Evolutionary conservation across 92 coral and sea anemone genomes (phyloP).

Genomic region (Zoanthus sociatus): DNA sequence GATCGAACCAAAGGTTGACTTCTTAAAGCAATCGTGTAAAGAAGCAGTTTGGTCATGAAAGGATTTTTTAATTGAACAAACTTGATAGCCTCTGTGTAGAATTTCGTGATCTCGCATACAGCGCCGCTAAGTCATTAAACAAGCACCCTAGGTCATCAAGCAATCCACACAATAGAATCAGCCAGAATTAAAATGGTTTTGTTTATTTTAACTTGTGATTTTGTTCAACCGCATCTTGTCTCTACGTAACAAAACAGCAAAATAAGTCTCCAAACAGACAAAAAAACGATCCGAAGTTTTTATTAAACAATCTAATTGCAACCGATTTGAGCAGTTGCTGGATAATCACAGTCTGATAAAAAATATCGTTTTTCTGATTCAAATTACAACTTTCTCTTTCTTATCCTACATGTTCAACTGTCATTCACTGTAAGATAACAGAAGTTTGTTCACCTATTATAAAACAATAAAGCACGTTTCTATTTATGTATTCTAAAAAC

Average conservation of each 20-base stretch:
- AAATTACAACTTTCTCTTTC: neutral
- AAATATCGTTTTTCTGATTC: neutral
- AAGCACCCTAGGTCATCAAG: neutral
- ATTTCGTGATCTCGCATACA: neutral
- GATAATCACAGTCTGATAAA: neutral
- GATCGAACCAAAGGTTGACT: neutral
- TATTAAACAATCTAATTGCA: neutral
- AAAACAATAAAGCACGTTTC: neutral
- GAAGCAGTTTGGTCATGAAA: neutral
- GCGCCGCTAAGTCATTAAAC: neutral
- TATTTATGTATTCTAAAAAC: neutral
- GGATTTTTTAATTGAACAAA: neutral
- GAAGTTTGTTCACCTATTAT: neutral
- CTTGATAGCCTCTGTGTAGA: neutral
- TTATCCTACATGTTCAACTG: neutral
- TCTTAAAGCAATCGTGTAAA: neutral
- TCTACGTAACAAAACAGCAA: neutral
- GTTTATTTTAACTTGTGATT: neutral
- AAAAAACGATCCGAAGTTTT: neutral
- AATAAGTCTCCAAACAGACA: neutral
- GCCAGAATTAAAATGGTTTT: neutral
- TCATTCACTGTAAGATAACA: neutral
- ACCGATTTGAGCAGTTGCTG: neutral
- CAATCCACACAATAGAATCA: neutral
- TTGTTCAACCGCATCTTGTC: neutral